Evolutionary conservation across 2,888 invertebrate genomes (phyloP).

Genomic region (Campaea margaritaria): DNA sequence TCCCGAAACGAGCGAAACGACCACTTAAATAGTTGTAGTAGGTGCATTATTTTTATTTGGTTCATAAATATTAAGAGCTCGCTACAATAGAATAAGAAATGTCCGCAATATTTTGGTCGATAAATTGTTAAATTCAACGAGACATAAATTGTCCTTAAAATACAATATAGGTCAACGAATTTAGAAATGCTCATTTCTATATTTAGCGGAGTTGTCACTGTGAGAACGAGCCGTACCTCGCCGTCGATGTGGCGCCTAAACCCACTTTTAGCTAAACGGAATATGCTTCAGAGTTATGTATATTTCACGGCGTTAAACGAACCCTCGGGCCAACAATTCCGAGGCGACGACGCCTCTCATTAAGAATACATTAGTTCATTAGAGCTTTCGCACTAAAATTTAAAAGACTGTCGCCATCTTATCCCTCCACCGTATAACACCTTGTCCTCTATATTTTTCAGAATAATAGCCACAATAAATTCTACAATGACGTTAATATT

Average conservation of each 20-base stretch:
- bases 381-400: slow-evolving; percentile 51
- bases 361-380: slow-evolving; percentile 65
- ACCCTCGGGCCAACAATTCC: slow-evolving; percentile 48
- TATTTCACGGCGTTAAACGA: slow-evolving; percentile 64
- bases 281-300: slow-evolving; percentile 56
- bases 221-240: slow-evolving; percentile 27
- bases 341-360: slow-evolving; percentile 53
- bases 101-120: background rate
- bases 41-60: no score
- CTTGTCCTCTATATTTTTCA: slow-evolving; percentile 15
- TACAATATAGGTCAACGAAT: slow-evolving; percentile 42
- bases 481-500: background rate
- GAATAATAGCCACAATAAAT: slow-evolving; percentile 10
- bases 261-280: slow-evolving; percentile 36
- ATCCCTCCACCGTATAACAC: slow-evolving; percentile 8
- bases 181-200: slow-evolving; percentile 45
- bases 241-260: slow-evolving; percentile 20
- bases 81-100: no score
- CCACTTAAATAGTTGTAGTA: no score
- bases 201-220: slow-evolving; percentile 44
- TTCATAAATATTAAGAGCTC: no score
- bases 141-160: slow-evolving; percentile 42
- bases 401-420: slow-evolving; percentile 12
- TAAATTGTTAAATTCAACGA: slow-evolving; percentile 10
- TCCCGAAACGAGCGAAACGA: no score